Percentiles rank a stretch among this genome's conserved stretches.
Evolutionary conservation across 2,797 vertebrate species (phyloP).

Genomic region (Sarcophilus harrisii): DNA sequence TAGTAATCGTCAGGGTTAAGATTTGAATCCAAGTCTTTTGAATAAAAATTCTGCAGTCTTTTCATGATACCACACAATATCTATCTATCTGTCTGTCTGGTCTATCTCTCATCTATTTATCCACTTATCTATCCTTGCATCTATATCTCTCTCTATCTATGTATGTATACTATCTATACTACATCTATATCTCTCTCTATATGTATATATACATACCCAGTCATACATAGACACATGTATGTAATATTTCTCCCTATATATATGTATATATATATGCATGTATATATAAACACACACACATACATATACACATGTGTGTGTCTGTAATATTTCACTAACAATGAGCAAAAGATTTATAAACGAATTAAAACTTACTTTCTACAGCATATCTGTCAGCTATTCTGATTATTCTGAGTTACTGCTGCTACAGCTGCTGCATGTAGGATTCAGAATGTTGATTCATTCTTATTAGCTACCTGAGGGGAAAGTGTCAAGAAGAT

Average conservation of each 20-base stretch:
- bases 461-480: constrained; percentile 13
- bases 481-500: constrained; percentile 28
- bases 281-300: background rate
- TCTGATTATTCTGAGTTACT: background rate
- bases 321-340: background rate
- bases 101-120: no score
- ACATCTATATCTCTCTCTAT: no score
- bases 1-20: background rate
- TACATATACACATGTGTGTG: background rate
- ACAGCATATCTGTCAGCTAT: constrained; percentile 1
- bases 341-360: background rate
- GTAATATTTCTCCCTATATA: background rate
- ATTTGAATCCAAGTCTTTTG: background rate
- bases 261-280: no score
- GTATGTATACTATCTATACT: no score
- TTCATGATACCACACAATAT: background rate
- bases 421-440: background rate
- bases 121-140: no score
- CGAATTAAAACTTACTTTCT: background rate
- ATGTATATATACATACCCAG: no score
- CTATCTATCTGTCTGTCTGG: background rate
- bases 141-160: no score
- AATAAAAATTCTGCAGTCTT: background rate
- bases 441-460: constrained; percentile 21
- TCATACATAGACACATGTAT: background rate